phyloP scores from a whole-genome alignment of 2,888 invertebrate genomes.

The Pachycephus smyrnensis region DNA sequence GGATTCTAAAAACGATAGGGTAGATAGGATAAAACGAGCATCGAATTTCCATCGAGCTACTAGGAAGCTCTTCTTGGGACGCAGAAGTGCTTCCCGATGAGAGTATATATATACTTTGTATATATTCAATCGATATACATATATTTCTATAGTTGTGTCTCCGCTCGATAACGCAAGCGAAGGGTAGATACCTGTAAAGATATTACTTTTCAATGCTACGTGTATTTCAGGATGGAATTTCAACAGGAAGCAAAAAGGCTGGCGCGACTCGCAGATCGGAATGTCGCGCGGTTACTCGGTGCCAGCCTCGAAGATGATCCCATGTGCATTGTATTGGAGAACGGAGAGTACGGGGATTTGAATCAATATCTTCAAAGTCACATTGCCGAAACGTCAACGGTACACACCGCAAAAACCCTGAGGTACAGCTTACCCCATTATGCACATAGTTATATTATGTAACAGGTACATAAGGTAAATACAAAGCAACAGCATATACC shows the following conservation, averaged over 20 bases:
- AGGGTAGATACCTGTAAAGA: constrained; percentile 38
- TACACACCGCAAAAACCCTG: constrained; percentile 75
- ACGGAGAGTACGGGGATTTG: constrained; percentile 82
- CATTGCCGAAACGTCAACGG: constrained; percentile 78
- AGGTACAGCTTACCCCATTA: constrained; percentile 69
- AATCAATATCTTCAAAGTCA: constrained; percentile 87
- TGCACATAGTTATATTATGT: too few species aligned
- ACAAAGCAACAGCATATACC: too few species aligned
- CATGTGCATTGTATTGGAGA: constrained; percentile 82
- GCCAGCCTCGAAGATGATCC: constrained; percentile 81
- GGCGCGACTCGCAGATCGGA: constrained; percentile 77
- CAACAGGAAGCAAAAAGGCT: constrained; percentile 78
- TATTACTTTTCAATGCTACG: constrained; percentile 44
- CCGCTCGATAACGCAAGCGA: neutral
- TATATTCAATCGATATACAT: too few species aligned
- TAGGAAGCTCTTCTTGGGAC: too few species aligned
- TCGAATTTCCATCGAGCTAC: neutral
- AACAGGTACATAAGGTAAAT: too few species aligned
- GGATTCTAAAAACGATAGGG: too few species aligned
- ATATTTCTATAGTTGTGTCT: neutral
- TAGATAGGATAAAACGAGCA: neutral
- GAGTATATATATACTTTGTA: too few species aligned
- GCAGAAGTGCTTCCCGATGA: too few species aligned
- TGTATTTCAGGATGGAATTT: constrained; percentile 74
- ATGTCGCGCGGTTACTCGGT: constrained; percentile 80